Evolutionary conservation across 1,140 invertebrate species (phyloP).

Genomic region (Eupristina koningsbergeri): DNA sequence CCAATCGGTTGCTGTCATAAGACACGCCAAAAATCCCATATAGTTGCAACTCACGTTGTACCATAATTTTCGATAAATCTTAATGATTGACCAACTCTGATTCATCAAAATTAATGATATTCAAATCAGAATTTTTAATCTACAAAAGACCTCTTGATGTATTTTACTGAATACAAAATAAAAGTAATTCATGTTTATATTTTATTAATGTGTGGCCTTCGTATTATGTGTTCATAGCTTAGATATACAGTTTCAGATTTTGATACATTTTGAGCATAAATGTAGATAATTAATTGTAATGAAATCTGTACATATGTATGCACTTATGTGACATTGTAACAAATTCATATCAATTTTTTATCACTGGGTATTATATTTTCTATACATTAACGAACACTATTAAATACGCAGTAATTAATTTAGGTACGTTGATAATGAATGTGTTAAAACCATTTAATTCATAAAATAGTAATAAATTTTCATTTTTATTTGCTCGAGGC

Average conservation of each 20-base stretch:
- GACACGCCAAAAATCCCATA: conserved; percentile 50
- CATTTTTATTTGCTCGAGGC: too few species aligned
- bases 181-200: background rate
- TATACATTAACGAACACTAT: too few species aligned
- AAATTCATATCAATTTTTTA: too few species aligned
- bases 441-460: too few species aligned
- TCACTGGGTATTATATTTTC: too few species aligned
- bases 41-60: background rate
- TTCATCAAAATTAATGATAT: conserved; percentile 40
- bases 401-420: too few species aligned
- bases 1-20: conserved; percentile 46
- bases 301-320: too few species aligned
- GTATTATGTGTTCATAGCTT: background rate
- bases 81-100: conserved; percentile 43
- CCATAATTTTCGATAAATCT: conserved; percentile 47
- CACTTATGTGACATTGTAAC: too few species aligned
- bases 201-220: background rate
- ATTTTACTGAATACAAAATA: conserved; percentile 7
- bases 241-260: background rate
- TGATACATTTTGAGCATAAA: too few species aligned
- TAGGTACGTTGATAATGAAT: too few species aligned
- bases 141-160: conserved; percentile 33
- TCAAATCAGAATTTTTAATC: conserved; percentile 47
- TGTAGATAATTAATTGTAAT: too few species aligned
- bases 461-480: too few species aligned